Evolutionary conservation across 2,797 vertebrate species (phyloP).

Genomic region (Hippoglossus hippoglossus): DNA sequence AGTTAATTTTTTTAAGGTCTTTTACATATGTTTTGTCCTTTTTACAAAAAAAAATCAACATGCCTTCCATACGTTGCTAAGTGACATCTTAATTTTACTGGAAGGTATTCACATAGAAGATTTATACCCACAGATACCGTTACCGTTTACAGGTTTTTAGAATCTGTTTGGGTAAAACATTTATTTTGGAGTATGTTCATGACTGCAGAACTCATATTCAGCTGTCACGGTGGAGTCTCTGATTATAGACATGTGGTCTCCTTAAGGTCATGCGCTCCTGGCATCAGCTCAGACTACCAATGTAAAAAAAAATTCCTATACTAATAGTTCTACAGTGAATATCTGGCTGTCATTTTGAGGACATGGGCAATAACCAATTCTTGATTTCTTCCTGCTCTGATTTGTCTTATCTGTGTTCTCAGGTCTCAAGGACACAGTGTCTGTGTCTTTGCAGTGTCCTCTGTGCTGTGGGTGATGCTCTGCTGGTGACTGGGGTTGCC

Average conservation of each 20-base stretch:
- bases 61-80: neutral
- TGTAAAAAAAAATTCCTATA: too few species aligned
- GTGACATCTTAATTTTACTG: too few species aligned
- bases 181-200: neutral
- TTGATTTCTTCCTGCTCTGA: neutral
- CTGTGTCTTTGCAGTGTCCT: conserved; percentile 14
- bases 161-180: neutral
- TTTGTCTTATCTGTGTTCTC: conserved; percentile 18
- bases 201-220: conserved; percentile 12
- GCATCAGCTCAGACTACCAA: neutral
- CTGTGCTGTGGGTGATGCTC: conserved; percentile 61
- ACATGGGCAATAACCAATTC: neutral
- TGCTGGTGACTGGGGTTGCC: conserved; percentile 63
- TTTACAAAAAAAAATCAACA: neutral
- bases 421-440: conserved; percentile 12
- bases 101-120: neutral
- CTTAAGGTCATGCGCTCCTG: conserved; percentile 63
- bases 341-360: neutral
- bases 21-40: neutral
- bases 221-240: conserved; percentile 28
- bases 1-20: neutral
- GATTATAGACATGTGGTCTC: conserved; percentile 62
- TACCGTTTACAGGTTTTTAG: neutral
- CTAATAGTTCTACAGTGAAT: too few species aligned
- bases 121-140: neutral